Percentiles rank a stretch among this genome's conserved stretches.
These are phyloP conservation scores for Mythimna loreyi DNA, from an alignment of 2,888 invertebrate species.

Conservation along the genomic window DNA sequence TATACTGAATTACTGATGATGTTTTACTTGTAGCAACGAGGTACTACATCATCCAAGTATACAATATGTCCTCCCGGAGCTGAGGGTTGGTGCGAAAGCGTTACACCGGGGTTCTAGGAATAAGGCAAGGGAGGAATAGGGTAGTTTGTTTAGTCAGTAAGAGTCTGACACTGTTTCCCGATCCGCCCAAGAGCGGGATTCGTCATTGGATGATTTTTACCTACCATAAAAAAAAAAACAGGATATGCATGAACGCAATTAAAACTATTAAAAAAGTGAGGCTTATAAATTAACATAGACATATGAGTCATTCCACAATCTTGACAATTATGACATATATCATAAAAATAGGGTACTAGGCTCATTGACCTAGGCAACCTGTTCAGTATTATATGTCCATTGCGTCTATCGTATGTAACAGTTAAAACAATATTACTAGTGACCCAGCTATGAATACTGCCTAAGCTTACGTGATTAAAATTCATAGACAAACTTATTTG, in stretches of 20 bases:
- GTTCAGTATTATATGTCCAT: neutral
- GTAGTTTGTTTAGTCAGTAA: no score
- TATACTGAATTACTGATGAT: no score
- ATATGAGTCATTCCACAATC: conserved; percentile 4
- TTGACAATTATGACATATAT: neutral
- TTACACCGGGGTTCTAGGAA: no score
- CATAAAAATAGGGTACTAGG: conserved; percentile 5
- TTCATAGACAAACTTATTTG: conserved; percentile 42
- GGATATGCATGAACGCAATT: neutral
- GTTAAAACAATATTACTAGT: neutral
- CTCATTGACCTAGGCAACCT: conserved; percentile 7
- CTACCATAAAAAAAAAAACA: neutral
- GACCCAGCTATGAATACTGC: conserved; percentile 1
- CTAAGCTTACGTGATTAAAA: conserved; percentile 32
- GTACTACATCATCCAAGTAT: no score
- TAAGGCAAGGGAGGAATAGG: no score
- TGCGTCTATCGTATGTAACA: neutral
- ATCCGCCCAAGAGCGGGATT: no score
- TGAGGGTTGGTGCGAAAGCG: no score
- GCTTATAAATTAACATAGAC: neutral
- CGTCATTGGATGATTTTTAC: no score
- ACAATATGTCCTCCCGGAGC: no score
- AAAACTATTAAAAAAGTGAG: neutral
- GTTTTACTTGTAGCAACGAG: no score
- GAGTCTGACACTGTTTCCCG: no score